phyloP scores from a whole-genome alignment of 2,113 vertebrate species.

The Holacanthus passer region DNA sequence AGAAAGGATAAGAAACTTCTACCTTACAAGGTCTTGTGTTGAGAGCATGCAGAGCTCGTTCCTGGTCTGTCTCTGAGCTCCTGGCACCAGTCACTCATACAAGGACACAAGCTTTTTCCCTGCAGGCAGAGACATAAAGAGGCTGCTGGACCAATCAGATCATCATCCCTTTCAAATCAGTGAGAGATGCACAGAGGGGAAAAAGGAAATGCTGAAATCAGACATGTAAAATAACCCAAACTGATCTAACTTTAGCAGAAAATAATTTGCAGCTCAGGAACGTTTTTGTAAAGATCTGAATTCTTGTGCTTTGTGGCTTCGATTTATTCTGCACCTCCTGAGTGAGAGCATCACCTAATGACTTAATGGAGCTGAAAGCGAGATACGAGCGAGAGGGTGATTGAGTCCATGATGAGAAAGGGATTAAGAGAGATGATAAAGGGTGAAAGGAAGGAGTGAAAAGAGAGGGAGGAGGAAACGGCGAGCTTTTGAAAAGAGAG shows the following conservation, averaged over 20 bases:
- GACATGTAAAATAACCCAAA: background rate
- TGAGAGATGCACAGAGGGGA: background rate
- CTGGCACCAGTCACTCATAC: conserved; percentile 41
- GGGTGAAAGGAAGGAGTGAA: background rate
- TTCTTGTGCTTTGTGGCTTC: background rate
- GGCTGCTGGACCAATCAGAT: background rate
- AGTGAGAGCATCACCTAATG: conserved; percentile 26
- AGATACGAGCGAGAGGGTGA: conserved; percentile 23
- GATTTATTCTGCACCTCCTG: background rate
- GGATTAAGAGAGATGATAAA: conserved; percentile 7
- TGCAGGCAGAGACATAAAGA: background rate
- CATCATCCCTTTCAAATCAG: background rate
- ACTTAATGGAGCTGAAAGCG: conserved; percentile 40
- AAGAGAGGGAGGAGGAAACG: background rate
- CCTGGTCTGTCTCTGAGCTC: conserved; percentile 21
- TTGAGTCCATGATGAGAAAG: conserved; percentile 5
- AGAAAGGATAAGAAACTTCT: conserved; percentile 54
- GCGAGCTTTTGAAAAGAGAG: background rate
- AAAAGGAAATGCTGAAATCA: background rate
- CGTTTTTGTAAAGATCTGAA: background rate
- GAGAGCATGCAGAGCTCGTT: conserved; percentile 20
- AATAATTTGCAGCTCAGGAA: background rate
- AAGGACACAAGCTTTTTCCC: background rate
- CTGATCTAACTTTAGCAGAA: background rate
- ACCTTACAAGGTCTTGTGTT: conserved; percentile 67